Conservation (phyloP, 2,888 invertebrate genomes). For the Stenichneumon culpator region DNA sequence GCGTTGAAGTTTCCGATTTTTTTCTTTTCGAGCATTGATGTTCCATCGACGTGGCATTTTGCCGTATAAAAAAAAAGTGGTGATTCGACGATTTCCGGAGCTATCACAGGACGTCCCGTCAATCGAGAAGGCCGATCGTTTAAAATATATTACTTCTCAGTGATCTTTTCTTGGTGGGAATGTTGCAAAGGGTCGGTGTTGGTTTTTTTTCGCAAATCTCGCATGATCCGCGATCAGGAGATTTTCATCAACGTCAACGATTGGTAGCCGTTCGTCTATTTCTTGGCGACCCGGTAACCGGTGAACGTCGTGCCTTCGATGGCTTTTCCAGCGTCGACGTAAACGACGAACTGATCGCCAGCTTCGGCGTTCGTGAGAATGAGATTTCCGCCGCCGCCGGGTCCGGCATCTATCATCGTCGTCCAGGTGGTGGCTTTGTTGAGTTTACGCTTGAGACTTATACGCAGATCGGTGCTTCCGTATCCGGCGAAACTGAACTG, state of each 20-base stretch:
- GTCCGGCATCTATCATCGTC: conserved; percentile 76
- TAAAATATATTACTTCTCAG: conserved; percentile 15
- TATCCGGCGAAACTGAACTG: conserved; percentile 85
- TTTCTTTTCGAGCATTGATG: conserved; percentile 14
- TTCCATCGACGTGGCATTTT: conserved; percentile 20
- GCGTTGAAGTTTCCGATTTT: conserved; percentile 17
- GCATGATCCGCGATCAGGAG: neutral
- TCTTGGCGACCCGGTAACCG: conserved; percentile 84
- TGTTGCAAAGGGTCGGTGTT: conserved; percentile 47
- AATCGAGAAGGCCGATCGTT: conserved; percentile 23
- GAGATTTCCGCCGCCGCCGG: conserved; percentile 82
- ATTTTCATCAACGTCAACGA: neutral
- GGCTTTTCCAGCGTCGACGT: conserved; percentile 81
- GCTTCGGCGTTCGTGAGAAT: conserved; percentile 82
- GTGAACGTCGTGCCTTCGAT: conserved; percentile 81
- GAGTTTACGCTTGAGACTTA: conserved; percentile 81
- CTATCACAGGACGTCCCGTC: conserved; percentile 63
- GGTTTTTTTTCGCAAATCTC: neutral
- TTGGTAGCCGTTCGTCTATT: conserved; percentile 69
- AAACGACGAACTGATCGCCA: conserved; percentile 84
- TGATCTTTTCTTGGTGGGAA: conserved; percentile 48
- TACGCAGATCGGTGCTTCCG: conserved; percentile 78
- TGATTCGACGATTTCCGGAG: conserved; percentile 42
- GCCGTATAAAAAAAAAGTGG: conserved; percentile 9
- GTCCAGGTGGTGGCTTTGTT: conserved; percentile 79